Base-by-base conservation (phyloP, 2,113 vertebrate genomes). In the Misgurnus mizolepis region DNA sequence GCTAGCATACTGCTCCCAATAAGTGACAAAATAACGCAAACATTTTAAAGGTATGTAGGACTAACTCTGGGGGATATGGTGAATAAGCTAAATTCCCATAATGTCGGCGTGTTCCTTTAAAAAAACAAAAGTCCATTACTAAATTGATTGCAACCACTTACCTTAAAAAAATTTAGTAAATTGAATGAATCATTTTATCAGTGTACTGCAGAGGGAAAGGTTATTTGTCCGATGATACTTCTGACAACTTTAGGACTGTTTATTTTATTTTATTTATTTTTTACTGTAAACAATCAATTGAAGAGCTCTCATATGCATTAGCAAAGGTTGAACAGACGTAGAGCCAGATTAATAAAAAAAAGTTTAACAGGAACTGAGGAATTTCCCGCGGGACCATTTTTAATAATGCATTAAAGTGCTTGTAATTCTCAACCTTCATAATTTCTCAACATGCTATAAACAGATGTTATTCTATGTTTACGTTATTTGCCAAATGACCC, bases 401-500 rank as follows among this genome's bases (percentile, higher is more conserved):
- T 78, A 81, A 81, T 71, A 74, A 81, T 83, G 68, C 61, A 78
- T 85, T 78, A 81, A 75, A 70, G 64, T 75, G 58, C 75, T 45
- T 80, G 81, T 78, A 76, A 80, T 83, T 83, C 82, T 76, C 73
- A 81, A 79, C 78, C 82, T 80, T 75, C 81, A 76, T 85, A 78
- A 85, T 85, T 85, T 74, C 69, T 79, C 81, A 85, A 76, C 70
- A 81, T 83, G 69, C 75, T 75, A 61, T 83, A 85, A 85, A 85
- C 84, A 85, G 82, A 85, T 83, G 76, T 83, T 85, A 83, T 83
- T 78, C 69, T 45, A 55, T 83, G 79, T 79, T 83, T 83, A 85
- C 79, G 83, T 78, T 81, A 83, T 85, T 81, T 79, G 84, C 83
- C 79, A 81, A 67, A 70, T 53, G 49, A 79, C 53, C 74, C 75